These are phyloP conservation scores for Endotricha flammealis DNA, from an alignment of 2,888 invertebrate species.

Conservation along the genomic window DNA sequence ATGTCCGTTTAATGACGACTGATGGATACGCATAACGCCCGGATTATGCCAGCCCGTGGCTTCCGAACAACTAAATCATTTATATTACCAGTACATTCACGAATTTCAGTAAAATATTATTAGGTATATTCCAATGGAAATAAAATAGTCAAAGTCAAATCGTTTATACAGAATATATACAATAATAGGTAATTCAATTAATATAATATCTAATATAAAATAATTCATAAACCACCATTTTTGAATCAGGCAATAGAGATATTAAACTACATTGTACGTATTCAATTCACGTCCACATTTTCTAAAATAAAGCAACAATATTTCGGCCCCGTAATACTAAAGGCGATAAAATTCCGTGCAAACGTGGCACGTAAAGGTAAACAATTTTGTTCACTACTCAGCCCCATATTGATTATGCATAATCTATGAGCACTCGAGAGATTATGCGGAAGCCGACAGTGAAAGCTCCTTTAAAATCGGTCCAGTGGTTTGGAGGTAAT, in stretches of 20 bases:
- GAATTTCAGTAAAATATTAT: neutral
- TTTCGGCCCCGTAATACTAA: neutral
- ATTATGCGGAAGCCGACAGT: conserved; percentile 10
- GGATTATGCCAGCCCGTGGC: conserved; percentile 38
- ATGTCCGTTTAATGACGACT: conserved; percentile 68
- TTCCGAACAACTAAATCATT: neutral
- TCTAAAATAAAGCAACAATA: conserved; percentile 1
- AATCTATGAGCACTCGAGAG: conserved; percentile 17
- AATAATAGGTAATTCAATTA: too few species aligned
- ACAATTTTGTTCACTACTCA: conserved; percentile 27
- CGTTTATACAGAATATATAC: too few species aligned
- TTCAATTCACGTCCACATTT: neutral
- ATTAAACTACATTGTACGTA: neutral
- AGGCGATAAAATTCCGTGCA: conserved; percentile 5
- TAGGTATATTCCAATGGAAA: too few species aligned
- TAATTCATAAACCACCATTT: neutral
- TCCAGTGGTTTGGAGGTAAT: conserved; percentile 40
- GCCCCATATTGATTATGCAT: conserved; percentile 36
- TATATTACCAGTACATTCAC: too few species aligned
- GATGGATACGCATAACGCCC: conserved; percentile 67
- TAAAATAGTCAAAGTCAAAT: too few species aligned
- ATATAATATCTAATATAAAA: too few species aligned
- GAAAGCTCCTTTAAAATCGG: conserved; percentile 26
- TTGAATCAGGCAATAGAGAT: neutral
- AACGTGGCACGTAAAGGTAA: conserved; percentile 15